Evolutionary conservation across 2,888 invertebrate species (phyloP).

Genomic region (Agrochola litura): DNA sequence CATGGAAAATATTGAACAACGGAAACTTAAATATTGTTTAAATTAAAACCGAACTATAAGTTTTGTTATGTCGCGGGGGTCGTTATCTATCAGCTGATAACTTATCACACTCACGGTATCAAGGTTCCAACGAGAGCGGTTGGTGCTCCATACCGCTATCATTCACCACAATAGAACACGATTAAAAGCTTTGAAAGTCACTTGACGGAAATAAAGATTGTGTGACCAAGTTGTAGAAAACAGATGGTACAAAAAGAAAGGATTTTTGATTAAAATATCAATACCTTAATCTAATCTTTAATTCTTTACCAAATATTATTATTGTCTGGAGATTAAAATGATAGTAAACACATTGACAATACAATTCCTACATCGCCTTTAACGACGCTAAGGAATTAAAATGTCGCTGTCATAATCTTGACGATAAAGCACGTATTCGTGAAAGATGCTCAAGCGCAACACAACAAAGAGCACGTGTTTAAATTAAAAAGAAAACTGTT

Average conservation of each 20-base stretch:
- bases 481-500: slow-evolving; percentile 30
- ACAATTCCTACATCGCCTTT: slow-evolving; percentile 8
- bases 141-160: slow-evolving; percentile 49
- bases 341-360: slow-evolving; percentile 27
- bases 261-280: slow-evolving; percentile 25
- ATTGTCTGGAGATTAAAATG: slow-evolving; percentile 40
- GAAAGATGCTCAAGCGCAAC: slow-evolving; percentile 16
- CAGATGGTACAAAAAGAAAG: slow-evolving; percentile 21
- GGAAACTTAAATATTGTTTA: slow-evolving; percentile 24
- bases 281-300: slow-evolving; percentile 26
- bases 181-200: slow-evolving; percentile 53
- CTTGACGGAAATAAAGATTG: slow-evolving; percentile 30
- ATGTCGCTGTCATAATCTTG: slow-evolving; percentile 16
- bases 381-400: not conserved
- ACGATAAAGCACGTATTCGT: slow-evolving; percentile 43
- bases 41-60: slow-evolving; percentile 42
- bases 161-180: slow-evolving; percentile 44
- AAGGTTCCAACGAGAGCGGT: slow-evolving; percentile 73
- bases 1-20: not conserved
- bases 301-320: slow-evolving; percentile 29
- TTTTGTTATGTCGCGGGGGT: slow-evolving; percentile 76
- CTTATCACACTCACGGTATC: slow-evolving; percentile 76
- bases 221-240: not conserved
- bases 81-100: slow-evolving; percentile 76
- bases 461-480: slow-evolving; percentile 40